Evolutionary conservation across 2,113 vertebrate species (phyloP).

Genomic region (Canis aureus): DNA sequence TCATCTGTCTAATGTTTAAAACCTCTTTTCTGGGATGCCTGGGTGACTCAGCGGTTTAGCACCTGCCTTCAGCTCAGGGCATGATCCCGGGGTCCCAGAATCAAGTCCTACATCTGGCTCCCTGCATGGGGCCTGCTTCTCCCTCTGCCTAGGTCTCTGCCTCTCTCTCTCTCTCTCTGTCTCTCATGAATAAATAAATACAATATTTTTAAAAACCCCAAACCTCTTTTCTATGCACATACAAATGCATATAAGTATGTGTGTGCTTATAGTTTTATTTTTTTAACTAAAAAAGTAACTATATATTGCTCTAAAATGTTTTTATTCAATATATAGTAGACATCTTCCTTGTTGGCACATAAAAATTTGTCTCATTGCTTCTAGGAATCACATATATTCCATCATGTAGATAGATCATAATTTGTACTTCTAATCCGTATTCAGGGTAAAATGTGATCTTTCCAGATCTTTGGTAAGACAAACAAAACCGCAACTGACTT

Average conservation of each 20-base stretch:
- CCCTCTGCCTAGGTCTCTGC: no score
- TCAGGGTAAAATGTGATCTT: constrained; percentile 1
- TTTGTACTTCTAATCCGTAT: background rate
- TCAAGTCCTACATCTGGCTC: no score
- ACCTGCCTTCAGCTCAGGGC: no score
- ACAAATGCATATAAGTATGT: background rate
- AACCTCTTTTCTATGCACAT: background rate
- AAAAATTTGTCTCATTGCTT: background rate
- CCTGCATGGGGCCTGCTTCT: no score
- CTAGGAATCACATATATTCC: background rate
- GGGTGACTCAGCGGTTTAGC: no score
- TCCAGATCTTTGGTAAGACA: constrained; percentile 10
- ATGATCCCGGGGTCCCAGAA: no score
- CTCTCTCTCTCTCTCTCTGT: no score
- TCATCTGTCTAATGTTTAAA: constrained; percentile 4
- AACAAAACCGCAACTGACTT: background rate
- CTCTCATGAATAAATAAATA: no score
- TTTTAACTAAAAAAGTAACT: background rate
- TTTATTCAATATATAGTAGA: constrained; percentile 22
- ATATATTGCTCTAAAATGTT: background rate
- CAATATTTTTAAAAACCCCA: no score
- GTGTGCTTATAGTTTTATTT: background rate
- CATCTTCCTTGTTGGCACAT: background rate
- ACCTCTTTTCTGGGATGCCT: background rate
- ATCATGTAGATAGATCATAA: background rate